These are phyloP conservation scores for Rhynchopsitta pachyrhyncha DNA, from an alignment of 2,113 vertebrate genomes.

Conservation along the genomic window DNA sequence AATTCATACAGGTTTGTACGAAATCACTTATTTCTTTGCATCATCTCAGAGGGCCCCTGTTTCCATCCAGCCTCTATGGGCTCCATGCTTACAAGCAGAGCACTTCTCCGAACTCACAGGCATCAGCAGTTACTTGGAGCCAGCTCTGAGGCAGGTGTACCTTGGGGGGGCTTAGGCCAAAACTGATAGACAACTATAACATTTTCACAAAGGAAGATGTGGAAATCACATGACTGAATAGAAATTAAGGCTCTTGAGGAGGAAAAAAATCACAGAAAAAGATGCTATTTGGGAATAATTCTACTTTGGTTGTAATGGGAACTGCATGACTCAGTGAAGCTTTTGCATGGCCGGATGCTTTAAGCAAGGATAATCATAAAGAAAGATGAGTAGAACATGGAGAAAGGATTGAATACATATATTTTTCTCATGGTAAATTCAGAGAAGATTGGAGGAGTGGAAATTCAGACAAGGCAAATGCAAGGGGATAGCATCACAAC, in stretches of 20 bases:
- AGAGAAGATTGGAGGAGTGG: neutral
- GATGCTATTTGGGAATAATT: slow-evolving; percentile 41
- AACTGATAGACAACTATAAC: neutral
- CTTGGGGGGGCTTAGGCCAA: neutral
- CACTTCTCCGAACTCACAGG: neutral
- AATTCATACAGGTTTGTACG: neutral
- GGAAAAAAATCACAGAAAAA: neutral
- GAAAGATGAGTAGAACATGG: slow-evolving; percentile 3
- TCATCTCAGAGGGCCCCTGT: neutral
- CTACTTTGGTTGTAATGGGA: slow-evolving; percentile 12
- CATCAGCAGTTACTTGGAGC: neutral
- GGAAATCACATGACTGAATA: neutral
- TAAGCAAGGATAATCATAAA: slow-evolving; percentile 43
- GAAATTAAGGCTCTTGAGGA: neutral
- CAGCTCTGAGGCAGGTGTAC: neutral
- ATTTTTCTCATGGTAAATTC: slow-evolving; percentile 39
- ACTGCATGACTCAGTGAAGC: slow-evolving; percentile 21
- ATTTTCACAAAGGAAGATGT: neutral
- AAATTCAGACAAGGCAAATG: neutral
- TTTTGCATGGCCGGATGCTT: slow-evolving; percentile 46
- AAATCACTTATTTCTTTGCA: neutral
- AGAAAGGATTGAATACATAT: neutral
- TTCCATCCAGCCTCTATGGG: neutral
- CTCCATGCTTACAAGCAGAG: neutral
- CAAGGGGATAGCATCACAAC: neutral